These are phyloP conservation scores for Mya arenaria DNA, from an alignment of 1,140 invertebrate species.

Conservation along the genomic window DNA sequence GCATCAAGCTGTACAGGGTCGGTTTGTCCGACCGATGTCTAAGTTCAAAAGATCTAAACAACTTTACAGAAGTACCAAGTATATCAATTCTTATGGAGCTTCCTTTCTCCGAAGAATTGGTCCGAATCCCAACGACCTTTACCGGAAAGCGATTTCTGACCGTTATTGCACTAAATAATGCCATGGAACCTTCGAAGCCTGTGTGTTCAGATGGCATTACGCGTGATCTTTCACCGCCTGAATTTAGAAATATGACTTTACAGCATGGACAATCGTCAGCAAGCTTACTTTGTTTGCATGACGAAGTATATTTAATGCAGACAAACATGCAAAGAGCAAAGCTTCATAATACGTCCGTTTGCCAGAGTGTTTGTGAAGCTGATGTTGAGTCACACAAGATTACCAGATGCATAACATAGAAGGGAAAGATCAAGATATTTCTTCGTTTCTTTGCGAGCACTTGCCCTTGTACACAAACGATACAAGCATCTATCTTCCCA, in stretches of 20 bases:
- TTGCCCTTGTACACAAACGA: background rate
- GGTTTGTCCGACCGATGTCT: conserved; percentile 39
- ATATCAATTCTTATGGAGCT: background rate
- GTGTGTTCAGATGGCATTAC: conserved; percentile 63
- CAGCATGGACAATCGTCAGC: conserved; percentile 34
- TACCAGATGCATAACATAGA: background rate
- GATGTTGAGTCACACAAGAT: background rate
- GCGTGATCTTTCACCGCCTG: conserved; percentile 43
- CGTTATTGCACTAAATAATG: conserved; percentile 61
- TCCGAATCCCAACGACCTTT: conserved; percentile 17
- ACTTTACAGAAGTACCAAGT: background rate
- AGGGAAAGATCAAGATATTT: conserved; percentile 12
- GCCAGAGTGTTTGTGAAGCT: background rate
- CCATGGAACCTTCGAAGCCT: conserved; percentile 56
- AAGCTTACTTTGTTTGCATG: conserved; percentile 48
- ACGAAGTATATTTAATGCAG: conserved; percentile 49
- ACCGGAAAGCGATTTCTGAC: conserved; percentile 47
- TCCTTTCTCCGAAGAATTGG: background rate
- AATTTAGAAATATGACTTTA: conserved; percentile 38
- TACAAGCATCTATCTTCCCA: conserved; percentile 46
- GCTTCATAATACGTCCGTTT: conserved; percentile 8
- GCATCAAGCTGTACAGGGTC: conserved; percentile 56
- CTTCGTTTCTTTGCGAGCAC: conserved; percentile 16
- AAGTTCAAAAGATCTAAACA: conserved; percentile 31
- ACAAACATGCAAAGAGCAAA: conserved; percentile 43